Conservation (phyloP, 2,797 vertebrate species). For the Onychomys arenicola region DNA sequence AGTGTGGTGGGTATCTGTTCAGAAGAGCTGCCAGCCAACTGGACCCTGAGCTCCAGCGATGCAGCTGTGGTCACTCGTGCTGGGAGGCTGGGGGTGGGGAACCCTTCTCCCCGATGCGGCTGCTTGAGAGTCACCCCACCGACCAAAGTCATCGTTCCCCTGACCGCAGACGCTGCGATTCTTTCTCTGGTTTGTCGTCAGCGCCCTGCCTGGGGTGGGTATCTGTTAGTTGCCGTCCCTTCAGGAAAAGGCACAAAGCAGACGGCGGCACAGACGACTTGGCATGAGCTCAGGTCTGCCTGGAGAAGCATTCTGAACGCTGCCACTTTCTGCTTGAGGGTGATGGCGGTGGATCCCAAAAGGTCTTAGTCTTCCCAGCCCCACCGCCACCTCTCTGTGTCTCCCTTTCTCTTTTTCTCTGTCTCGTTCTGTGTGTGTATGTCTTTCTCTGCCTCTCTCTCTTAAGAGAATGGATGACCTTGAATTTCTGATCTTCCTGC, state of each 20-base stretch:
- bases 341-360: not conserved
- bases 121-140: not conserved
- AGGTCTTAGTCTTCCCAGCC: not conserved
- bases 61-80: not conserved
- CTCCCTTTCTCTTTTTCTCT: not conserved
- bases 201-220: no score
- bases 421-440: not conserved
- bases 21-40: not conserved
- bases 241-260: not conserved
- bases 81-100: not conserved
- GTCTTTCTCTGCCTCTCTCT: no score
- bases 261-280: no score
- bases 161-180: fast-evolving
- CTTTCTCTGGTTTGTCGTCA: not conserved
- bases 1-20: not conserved
- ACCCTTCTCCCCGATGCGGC: fast-evolving
- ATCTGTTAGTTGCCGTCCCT: not conserved
- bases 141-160: not conserved
- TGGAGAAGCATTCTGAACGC: not conserved
- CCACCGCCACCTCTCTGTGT: not conserved
- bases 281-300: not conserved
- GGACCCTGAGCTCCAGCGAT: not conserved
- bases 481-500: not conserved
- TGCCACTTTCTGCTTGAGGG: not conserved
- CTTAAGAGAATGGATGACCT: not conserved